Percentiles rank a stretch among this genome's conserved stretches.
Evolutionary conservation across 2,797 vertebrate genomes (phyloP).

Genomic region (Melopsittacus undulatus): DNA sequence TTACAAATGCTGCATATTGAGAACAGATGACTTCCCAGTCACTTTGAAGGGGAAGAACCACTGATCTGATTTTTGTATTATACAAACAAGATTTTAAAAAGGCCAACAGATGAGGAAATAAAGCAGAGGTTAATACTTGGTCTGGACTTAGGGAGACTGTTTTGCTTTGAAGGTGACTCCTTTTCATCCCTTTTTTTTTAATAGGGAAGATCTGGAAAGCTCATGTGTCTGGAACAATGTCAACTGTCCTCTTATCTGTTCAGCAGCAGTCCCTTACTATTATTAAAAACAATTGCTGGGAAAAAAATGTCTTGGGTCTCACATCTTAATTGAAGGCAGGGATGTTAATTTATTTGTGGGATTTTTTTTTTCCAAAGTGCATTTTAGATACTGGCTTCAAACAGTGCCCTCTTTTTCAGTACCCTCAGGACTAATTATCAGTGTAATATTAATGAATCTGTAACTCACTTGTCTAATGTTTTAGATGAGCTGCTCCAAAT

Average conservation of each 20-base stretch:
- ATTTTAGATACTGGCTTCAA: neutral
- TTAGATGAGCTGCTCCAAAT: neutral
- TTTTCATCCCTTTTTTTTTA: neutral
- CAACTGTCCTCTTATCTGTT: conserved; percentile 3
- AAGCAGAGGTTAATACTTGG: neutral
- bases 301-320: neutral
- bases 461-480: neutral
- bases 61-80: neutral
- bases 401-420: neutral
- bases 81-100: neutral
- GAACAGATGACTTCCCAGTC: neutral
- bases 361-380: neutral
- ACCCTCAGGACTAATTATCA: neutral
- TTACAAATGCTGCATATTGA: neutral
- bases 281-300: conserved; percentile 38
- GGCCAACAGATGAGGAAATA: neutral
- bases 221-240: neutral
- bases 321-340: neutral
- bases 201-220: conserved; percentile 13
- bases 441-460: neutral
- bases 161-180: neutral
- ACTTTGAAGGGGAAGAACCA: neutral
- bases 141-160: neutral
- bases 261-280: conserved; percentile 3
- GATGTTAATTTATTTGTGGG: neutral